Evolutionary conservation across 2,888 invertebrate genomes (phyloP).

Genomic region (Eulithis testata): DNA sequence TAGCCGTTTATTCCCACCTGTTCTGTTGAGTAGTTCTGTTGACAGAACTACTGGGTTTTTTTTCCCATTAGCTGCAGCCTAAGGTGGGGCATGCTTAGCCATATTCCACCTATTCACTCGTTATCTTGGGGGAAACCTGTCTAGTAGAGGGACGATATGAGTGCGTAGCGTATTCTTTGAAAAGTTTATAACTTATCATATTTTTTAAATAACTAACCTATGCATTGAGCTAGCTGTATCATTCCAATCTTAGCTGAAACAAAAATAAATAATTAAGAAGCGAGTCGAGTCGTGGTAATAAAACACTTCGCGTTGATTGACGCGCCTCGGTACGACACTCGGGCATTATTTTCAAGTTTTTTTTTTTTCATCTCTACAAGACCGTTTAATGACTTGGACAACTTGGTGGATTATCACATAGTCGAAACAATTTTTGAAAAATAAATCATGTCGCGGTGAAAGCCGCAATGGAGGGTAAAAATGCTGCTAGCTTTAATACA

Average conservation of each 20-base stretch:
- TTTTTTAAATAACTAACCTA: no score
- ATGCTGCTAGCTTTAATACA: background rate
- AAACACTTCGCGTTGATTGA: slow-evolving; percentile 76
- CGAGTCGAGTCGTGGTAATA: slow-evolving; percentile 76
- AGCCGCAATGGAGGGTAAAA: background rate
- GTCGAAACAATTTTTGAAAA: slow-evolving; percentile 35
- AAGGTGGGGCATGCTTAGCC: no score
- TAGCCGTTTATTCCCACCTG: no score
- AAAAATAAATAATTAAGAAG: slow-evolving; percentile 79
- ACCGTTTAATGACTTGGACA: slow-evolving; percentile 59
- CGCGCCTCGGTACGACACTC: slow-evolving; percentile 47
- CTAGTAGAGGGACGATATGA: no score
- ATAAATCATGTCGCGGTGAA: slow-evolving; percentile 39
- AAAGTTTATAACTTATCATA: no score
- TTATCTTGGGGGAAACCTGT: no score
- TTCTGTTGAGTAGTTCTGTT: no score
- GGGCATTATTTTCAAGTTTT: slow-evolving; percentile 29
- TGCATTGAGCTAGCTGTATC: slow-evolving; percentile 27
- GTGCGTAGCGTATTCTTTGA: no score
- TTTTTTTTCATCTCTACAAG: slow-evolving; percentile 29
- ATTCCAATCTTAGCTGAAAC: slow-evolving; percentile 54
- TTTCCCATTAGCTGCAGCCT: no score
- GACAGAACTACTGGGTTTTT: no score
- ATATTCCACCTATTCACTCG: no score
- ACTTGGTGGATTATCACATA: slow-evolving; percentile 54